Evolutionary conservation across 2,113 vertebrate genomes (phyloP).

Genomic region (Himantopus leucocephalus): DNA sequence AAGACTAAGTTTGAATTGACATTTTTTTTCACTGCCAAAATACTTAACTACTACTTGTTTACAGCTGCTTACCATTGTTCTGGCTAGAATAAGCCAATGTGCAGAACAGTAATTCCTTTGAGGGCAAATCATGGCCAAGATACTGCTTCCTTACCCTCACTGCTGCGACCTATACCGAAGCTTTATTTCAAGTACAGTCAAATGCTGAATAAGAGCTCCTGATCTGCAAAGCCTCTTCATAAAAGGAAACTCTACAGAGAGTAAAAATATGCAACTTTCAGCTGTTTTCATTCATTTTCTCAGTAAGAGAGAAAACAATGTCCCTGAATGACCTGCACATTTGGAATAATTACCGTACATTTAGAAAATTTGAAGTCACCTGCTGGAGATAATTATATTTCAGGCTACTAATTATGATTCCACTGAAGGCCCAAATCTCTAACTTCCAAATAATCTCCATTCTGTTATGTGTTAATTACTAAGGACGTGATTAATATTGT

Average conservation of each 20-base stretch:
- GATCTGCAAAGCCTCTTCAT: background rate
- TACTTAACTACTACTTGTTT: background rate
- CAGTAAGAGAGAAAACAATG: background rate
- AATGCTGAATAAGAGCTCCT: slow-evolving; percentile 12
- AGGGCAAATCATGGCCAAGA: background rate
- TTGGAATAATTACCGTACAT: background rate
- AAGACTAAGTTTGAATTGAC: background rate
- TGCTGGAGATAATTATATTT: background rate
- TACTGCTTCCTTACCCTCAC: background rate
- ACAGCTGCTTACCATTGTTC: background rate
- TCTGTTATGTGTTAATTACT: background rate
- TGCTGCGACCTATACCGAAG: background rate
- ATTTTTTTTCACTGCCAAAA: background rate
- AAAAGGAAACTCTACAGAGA: slow-evolving; percentile 3
- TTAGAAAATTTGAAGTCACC: slow-evolving; percentile 4
- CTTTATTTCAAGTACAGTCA: background rate
- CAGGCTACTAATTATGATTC: background rate
- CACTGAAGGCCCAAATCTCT: background rate
- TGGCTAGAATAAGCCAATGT: background rate
- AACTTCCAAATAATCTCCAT: background rate
- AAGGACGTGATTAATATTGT: background rate
- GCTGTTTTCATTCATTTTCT: slow-evolving; percentile 21
- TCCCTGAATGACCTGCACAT: background rate
- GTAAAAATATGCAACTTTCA: background rate
- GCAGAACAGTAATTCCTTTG: slow-evolving; percentile 10